Base-by-base conservation (phyloP, 92 coral and sea anemone species). In the Parazoanthus darwini region DNA sequence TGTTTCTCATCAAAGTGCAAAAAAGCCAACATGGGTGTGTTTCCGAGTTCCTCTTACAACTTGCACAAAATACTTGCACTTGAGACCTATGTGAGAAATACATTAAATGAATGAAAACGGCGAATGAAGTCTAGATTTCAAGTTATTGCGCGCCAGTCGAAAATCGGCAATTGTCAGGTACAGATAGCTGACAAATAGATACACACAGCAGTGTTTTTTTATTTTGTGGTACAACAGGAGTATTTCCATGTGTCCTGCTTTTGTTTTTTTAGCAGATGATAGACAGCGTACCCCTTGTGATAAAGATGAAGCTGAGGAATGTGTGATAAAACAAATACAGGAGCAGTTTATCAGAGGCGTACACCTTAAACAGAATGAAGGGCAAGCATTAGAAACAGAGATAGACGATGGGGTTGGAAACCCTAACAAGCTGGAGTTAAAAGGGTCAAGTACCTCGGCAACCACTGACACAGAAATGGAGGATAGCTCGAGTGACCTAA, bases 251-350 rank as follows among this genome's bases (percentile, higher is more conserved):
- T 9, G 15, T 80, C 23, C 4, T 80, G 6, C 36, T 80, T 29
- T 73, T 3, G 36, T 67, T 29, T 84, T 3, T 18, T 46, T 70
- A 84, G 39, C 79, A 84, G 87, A 44, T 84, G 33, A 1, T 44
- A 71, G 59, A 26, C 51, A 44, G n/a, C 65, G 10, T 72, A 16
- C 16, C 25, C 54, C 42, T 46, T 13, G 66, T 71, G 87, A 72
- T 29, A 71, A 18, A 44, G 87, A 71, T 84, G 79, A 66, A 29
- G 38, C 65, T 3, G 87, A 72, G 68, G 66, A 48, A n/a, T 84
- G 36, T 29, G 79, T 84, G 18, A 70, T 84, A 37, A 84, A 71
- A 48, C 87, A 84, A 56, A 84, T 84, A 71, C 87, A 84, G 43
- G 87, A 84, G 35, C 87, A 46, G 38, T 73, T 84, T 75, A 72